Evolutionary conservation across 2,888 invertebrate species (phyloP).

Genomic region (Drosophila multiciliata): DNA sequence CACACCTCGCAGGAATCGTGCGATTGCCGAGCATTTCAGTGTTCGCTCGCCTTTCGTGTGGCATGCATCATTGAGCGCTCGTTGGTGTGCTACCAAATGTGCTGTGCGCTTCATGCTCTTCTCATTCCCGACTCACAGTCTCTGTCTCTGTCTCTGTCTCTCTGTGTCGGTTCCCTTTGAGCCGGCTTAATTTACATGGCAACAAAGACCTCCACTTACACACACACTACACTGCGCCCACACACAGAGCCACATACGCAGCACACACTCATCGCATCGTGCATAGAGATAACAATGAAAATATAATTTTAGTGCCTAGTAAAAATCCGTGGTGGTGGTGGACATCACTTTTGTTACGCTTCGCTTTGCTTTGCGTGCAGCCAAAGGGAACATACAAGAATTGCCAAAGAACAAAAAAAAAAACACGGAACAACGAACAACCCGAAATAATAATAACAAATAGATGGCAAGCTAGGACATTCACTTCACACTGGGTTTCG

Average conservation of each 20-base stretch:
- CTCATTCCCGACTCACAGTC: conserved; percentile 1
- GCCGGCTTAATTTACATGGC: conserved; percentile 46
- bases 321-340: conserved; percentile 69
- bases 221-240: neutral
- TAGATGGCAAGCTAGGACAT: conserved; percentile 29
- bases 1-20: conserved; percentile 15
- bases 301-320: conserved; percentile 73
- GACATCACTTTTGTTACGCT: conserved; percentile 67
- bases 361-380: conserved; percentile 60
- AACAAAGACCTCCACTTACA: conserved; percentile 9
- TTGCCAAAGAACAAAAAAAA: conserved; percentile 22
- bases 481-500: conserved; percentile 10
- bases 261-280: conserved; percentile 12
- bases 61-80: neutral
- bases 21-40: conserved; percentile 13
- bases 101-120: neutral
- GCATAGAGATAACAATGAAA: conserved; percentile 66
- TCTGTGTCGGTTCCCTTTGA: conserved; percentile 4
- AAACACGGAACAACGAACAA: conserved; percentile 8
- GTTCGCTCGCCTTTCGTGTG: conserved; percentile 5
- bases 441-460: conserved; percentile 37
- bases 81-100: neutral
- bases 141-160: neutral
- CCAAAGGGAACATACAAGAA: conserved; percentile 51
- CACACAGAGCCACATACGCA: conserved; percentile 8